phyloP scores from a whole-genome alignment of 2,888 invertebrate species.

The Platycheirus rosarum region DNA sequence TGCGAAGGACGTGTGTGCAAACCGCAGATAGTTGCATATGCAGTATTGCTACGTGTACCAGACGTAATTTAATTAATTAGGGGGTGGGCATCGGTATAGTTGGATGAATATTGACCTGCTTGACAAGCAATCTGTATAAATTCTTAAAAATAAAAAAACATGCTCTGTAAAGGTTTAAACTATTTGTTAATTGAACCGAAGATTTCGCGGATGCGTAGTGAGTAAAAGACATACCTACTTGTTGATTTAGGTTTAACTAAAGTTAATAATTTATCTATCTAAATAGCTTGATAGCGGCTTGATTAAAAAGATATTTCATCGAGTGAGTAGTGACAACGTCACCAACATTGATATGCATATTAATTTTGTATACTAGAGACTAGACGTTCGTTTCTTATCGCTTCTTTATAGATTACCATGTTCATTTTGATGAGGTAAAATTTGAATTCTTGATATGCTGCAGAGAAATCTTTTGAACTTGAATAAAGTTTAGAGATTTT shows the following conservation, averaged over 20 bases:
- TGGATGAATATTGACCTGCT: constrained; percentile 37
- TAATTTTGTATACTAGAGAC: no score
- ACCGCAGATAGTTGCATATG: background rate
- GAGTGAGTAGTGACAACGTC: constrained; percentile 9
- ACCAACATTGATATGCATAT: background rate
- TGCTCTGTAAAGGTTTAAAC: background rate
- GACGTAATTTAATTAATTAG: constrained; percentile 53
- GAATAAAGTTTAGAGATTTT: no score
- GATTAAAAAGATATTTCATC: no score
- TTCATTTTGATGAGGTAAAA: no score
- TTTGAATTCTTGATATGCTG: no score
- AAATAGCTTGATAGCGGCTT: no score
- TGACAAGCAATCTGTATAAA: constrained; percentile 46
- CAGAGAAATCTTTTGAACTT: no score
- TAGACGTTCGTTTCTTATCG: no score
- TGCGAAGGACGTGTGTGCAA: constrained; percentile 20
- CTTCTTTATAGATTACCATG: no score
- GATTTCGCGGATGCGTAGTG: background rate
- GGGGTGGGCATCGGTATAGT: constrained; percentile 46
- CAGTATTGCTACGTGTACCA: constrained; percentile 30
- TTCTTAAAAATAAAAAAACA: constrained; percentile 8
- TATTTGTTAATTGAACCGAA: background rate
- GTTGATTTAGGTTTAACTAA: no score
- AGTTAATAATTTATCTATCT: no score
- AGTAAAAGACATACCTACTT: constrained; percentile 8